Evolutionary conservation across 2,797 vertebrate genomes (phyloP), one percentile per base, ranked within the genome.

Genomic region (Tangara arthus): DNA sequence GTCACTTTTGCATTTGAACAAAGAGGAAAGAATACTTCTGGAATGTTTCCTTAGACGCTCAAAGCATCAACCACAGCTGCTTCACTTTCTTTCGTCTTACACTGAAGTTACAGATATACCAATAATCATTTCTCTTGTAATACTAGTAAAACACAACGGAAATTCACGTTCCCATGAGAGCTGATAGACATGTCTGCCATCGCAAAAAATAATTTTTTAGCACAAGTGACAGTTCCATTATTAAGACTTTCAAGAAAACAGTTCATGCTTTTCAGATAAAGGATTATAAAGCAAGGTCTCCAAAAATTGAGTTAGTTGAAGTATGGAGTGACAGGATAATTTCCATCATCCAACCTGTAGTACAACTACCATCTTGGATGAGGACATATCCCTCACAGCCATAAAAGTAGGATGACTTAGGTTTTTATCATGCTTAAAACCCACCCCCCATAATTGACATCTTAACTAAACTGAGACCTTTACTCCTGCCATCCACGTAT

Each of bases 381-480:
- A 72, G 44, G 8, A 44, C 44, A 7, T 47, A 56, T 21, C 19
- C 42, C 30, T 30, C 15, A 30, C 28, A 42, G 28, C 28, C 20
- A 76, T 10, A 59, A 32, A 47, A 60, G 32, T 11, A 17, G 28
- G 9, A 82, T 63, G 77, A 63, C 30, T 66, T 56, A 30, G 13
- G 28, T 69, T 94, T 94, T 73, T 47, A 53, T 57, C 52, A 57
- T 47, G 21, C 32, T 70, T 76, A 79, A 94, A 91, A 59, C 15
- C 63, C 32, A 85, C 16, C 42, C 42, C 37, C 63, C 26, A 78
- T 7, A 41, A 66, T 42, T 88, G 53, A 57, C 6, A 11, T 60
- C 55, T 87, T 80, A 91, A 94, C 85, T 84, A 85, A 91, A 79
- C 64, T 8, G 41, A 92, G 76, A 89, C 41, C 42, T 69, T 55